Evolutionary conservation across 2,113 vertebrate species (phyloP), one percentile per base, ranked within the genome.

Genomic region (Balaenoptera acutorostrata): DNA sequence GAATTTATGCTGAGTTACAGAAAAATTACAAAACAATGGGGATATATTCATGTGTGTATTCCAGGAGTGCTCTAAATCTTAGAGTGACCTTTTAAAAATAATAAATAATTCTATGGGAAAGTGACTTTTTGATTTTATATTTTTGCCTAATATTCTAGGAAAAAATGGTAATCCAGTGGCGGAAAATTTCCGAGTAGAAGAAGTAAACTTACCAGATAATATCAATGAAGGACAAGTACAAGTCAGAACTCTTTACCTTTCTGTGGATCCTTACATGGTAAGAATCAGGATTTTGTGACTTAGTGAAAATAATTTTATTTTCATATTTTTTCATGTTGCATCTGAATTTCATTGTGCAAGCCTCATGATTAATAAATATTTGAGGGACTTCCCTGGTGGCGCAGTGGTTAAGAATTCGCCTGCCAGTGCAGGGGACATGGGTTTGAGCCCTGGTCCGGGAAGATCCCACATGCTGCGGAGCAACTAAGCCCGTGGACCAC

Each of bases 241-340:
- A 77, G 99, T 99, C 92, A 98, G 98, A 98, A 99, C 99, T 17
- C 98, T 99, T n/a, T 99, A 99, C 97, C 99, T 99, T 20, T 99
- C 99, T 85, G 99, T 99, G 96, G 99, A 99, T 97, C 99, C 99
- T 29, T 99, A 99, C 97, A 99, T 99, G 99, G 99, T 99, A 98
- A 96, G 98, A 98, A 81, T 29, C 31, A 88, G 31, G 57, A 46
- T 81, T 27, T 46, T 93, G 33, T 92, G 75, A 90, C 11, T 82
- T 86, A 59, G 46, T 75, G 59, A 93, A 93, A 95, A 86, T 95
- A 74, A 85, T 87, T 93, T 86, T 55, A 63, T 46, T 90, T 66
- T 80, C 11, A 7, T 91, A 46, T 72, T 89, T 71, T 95, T 74
- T 77, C 18, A 46, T 92, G 18, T 87, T 72, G 31, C 14, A 78